Evolutionary conservation across 1,140 invertebrate species (phyloP), one percentile per base, ranked within the genome.

Genomic region (Hylaeus anthracinus): DNA sequence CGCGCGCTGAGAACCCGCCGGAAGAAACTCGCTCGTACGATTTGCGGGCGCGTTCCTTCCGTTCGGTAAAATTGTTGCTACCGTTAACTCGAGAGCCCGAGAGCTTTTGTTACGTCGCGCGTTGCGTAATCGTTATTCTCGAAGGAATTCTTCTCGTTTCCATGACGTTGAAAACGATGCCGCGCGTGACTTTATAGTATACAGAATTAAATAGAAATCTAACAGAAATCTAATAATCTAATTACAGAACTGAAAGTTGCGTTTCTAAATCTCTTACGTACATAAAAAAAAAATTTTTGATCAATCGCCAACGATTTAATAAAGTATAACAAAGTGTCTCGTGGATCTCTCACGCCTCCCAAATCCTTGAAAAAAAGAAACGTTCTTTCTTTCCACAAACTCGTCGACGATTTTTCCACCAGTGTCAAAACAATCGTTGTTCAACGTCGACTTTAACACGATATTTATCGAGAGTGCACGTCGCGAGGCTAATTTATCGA

Each of bases 1-100:
- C 66, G 70, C 73, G 63, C 63, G 45, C 71, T 37, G 69, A 26
- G 26, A 71, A 71, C 61, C 78, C 67, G 73, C 55, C 73, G 72
- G 65, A 79, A 81, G 74, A 60, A 81, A 75, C 64, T 41, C 26
- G 41, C 8, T n/a, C 26, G 55, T 37, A 8, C 6, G 15, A 8
- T 9, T 9, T 12, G 55, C 26, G 1, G 6, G 2, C 58, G 26
- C n/a, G n/a, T 37, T 60, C 56, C 45, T 58, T 63, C 66, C 53
- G 37, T 1, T 43, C 12, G 41, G 4, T 9, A 5, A 26, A 72
- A 26, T 45, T 45, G 2, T 45, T 26, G 1, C 15, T 4, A n/a
- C n/a, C 5, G 12, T 45, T 45, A 5, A 26, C 26, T 45, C 43
- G 43, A 45, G 43, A 45, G 26, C 43, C 5, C 3, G 43, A 45